A percentile compares a stretch with the other conserved stretches of the same genome.
Evolutionary conservation across 1,140 invertebrate species (phyloP).

Genomic region (Bombus terrestris): DNA sequence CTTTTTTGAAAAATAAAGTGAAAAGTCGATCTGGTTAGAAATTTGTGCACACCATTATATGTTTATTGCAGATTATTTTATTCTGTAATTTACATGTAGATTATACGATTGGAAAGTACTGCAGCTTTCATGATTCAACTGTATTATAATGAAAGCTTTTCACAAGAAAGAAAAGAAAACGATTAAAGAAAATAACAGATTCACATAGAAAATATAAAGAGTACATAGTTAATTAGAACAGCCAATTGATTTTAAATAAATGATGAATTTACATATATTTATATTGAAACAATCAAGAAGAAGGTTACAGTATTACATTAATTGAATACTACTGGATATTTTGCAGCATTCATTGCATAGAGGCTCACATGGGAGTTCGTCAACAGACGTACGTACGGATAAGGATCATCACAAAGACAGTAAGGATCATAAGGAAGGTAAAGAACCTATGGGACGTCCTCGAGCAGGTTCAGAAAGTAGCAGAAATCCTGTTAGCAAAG

Average conservation of each 20-base stretch:
- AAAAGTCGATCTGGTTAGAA: too few species aligned
- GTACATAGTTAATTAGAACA: neutral
- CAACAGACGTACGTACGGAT: constrained; percentile 74
- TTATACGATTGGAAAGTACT: too few species aligned
- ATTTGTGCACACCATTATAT: too few species aligned
- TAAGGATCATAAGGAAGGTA: constrained; percentile 72
- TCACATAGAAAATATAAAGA: neutral
- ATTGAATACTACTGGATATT: constrained; percentile 4
- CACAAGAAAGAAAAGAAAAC: neutral
- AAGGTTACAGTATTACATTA: neutral
- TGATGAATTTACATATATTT: constrained; percentile 1
- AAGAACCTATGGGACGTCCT: constrained; percentile 76
- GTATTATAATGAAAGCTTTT: too few species aligned
- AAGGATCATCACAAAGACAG: constrained; percentile 72
- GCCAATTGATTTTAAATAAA: neutral
- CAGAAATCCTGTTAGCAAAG: constrained; percentile 91
- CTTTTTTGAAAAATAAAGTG: too few species aligned
- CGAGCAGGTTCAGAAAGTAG: constrained; percentile 83
- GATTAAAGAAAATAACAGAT: neutral
- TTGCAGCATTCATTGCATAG: constrained; percentile 76
- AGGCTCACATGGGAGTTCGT: constrained; percentile 76
- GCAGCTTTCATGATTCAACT: too few species aligned
- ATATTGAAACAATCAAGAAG: neutral
- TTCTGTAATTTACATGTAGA: too few species aligned
- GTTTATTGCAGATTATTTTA: too few species aligned